These are phyloP conservation scores for Nasonia oneida DNA, from an alignment of 2,888 invertebrate species.

Conservation along the genomic window DNA sequence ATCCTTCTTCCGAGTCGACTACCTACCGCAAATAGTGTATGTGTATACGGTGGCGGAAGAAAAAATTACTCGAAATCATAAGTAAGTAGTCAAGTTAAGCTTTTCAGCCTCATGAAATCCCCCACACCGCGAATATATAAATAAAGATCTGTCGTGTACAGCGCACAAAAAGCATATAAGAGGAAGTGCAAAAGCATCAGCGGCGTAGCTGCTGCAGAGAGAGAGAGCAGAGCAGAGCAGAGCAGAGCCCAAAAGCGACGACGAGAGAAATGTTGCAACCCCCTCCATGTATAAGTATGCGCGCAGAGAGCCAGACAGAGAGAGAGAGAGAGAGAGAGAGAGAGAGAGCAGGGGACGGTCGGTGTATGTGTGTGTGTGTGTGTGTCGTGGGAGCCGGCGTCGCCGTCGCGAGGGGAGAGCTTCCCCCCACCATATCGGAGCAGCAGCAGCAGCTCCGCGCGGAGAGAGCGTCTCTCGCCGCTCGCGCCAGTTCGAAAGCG, in stretches of 20 bases:
- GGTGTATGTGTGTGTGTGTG: background rate
- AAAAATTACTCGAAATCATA: background rate
- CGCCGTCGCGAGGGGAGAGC: slow-evolving; percentile 8
- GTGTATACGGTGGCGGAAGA: background rate
- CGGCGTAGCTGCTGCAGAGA: background rate
- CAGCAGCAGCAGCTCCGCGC: background rate
- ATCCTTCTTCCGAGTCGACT: slow-evolving; percentile 9
- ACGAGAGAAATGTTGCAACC: slow-evolving; percentile 42
- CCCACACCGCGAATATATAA: background rate
- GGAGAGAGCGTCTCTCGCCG: slow-evolving; percentile 6
- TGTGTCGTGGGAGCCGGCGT: slow-evolving; percentile 53
- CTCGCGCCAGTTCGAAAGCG: slow-evolving; percentile 42
- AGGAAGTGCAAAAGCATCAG: slow-evolving; percentile 30
- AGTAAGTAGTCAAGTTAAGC: background rate
- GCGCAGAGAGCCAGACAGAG: background rate
- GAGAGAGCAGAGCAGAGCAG: background rate
- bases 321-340: background rate
- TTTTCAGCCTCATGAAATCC: background rate
- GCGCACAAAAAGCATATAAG: background rate
- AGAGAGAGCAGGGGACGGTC: background rate
- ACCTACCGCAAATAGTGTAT: background rate
- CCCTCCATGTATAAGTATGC: slow-evolving; percentile 30
- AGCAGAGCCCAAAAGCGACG: background rate
- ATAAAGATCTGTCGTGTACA: background rate
- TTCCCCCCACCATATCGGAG: background rate